Conservation (phyloP, 1,140 invertebrate genomes). For the Brachionus plicatilis region DNA sequence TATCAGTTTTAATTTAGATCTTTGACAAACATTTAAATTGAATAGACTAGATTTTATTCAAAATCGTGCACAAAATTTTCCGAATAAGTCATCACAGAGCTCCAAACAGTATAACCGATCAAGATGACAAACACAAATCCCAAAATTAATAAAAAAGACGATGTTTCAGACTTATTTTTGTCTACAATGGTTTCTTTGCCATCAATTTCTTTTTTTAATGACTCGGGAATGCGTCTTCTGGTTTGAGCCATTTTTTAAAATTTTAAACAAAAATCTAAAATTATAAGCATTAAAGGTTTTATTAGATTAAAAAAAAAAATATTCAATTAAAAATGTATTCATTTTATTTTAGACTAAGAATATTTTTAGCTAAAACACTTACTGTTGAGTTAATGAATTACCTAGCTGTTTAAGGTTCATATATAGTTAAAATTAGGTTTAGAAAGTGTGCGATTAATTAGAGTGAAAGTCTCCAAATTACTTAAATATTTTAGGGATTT, state of each 20-base stretch:
- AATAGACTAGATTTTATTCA: background rate
- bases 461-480: no score
- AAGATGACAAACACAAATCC: constrained; percentile 17
- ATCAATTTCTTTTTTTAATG: background rate
- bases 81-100: constrained; percentile 26
- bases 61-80: constrained; percentile 14
- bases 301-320: background rate
- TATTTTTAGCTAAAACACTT: no score
- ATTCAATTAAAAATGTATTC: no score
- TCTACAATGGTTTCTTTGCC: background rate
- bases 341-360: background rate
- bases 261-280: background rate
- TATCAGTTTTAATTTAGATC: background rate
- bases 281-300: background rate
- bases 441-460: no score
- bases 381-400: no score
- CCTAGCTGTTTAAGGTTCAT: no score
- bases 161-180: background rate
- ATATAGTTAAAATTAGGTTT: no score
- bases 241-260: background rate
- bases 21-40: background rate
- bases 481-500: no score
- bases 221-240: background rate
- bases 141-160: constrained; percentile 12
- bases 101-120: constrained; percentile 19